Base-by-base conservation (phyloP, 2,113 vertebrate species). In the Ramphastos sulfuratus region DNA sequence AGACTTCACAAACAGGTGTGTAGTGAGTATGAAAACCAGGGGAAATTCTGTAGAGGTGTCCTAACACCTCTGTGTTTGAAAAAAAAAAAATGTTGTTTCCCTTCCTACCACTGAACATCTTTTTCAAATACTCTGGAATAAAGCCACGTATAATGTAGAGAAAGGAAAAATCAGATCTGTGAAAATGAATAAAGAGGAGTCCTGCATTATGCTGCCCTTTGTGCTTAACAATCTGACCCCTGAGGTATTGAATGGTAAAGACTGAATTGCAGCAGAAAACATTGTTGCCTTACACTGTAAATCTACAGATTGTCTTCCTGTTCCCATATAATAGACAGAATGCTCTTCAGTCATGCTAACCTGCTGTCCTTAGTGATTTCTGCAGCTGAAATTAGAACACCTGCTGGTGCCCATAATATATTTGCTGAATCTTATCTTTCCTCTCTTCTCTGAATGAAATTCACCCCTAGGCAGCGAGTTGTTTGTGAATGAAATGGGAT, bases 371-470 rank as follows among this genome's bases (percentile, higher is more conserved):
- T 7, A 3, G 50, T 69, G 58, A 66, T 90, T 81, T 75, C 75
- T 89, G 64, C 52, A 66, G 82, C 37, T 89, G 69, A 84, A 70
- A 30, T 77, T 85, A 54, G 50, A 86, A 80, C 39, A 81, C 75
- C 73, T 88, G 69, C 39, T 4, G 24, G 65, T 78, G 80, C 35
- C 64, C 74, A 42, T 69, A 87, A 81, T 4, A 25, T 33, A 82
- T 91, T 94, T 93, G 59, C 89, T 81, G 87, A 87, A 74, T 58
- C 76, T 80, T 83, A 48, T 35, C 55, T 84, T 80, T 93, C 55
- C 31, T 92, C 46, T 37, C n/a, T 50, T 72, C 55, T 67, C 39
- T 92, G 82, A 95, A 94, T 52, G 54, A 78, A 92, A 84, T 72
- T 78, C 60, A 44, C 14, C 69, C 64, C 81, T 92, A 66, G 54